Conservation (phyloP, 2,797 vertebrate genomes). For the Siniperca undulata region DNA sequence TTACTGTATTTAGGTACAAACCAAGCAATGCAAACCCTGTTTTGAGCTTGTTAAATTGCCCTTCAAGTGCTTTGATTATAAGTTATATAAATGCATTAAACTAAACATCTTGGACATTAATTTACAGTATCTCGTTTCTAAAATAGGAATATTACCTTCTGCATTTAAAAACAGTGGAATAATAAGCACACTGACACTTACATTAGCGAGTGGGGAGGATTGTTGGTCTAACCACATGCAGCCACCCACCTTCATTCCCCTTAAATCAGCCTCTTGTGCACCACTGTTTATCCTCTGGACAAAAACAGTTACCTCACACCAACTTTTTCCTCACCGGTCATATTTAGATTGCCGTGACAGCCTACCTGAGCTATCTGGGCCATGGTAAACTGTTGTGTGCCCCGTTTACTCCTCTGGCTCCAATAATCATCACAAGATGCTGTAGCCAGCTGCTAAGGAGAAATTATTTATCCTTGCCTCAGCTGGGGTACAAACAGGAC, state of each 20-base stretch:
- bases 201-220: constrained; percentile 16
- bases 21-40: not conserved
- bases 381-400: constrained; percentile 72
- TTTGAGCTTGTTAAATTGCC: not conserved
- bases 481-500: constrained; percentile 71
- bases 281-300: constrained; percentile 73
- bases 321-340: constrained; percentile 45
- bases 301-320: constrained; percentile 63
- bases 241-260: constrained; percentile 60
- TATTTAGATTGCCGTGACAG: constrained; percentile 80
- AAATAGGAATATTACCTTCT: not conserved
- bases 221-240: constrained; percentile 36
- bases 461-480: constrained; percentile 70
- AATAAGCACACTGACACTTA: constrained; percentile 7
- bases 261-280: constrained; percentile 68
- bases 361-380: constrained; percentile 78
- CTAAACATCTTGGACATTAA: not conserved
- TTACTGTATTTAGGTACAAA: not conserved
- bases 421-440: constrained; percentile 79
- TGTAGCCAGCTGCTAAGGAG: constrained; percentile 49
- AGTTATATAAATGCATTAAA: constrained; percentile 4
- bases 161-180: constrained; percentile 17
- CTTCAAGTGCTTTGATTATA: not conserved
- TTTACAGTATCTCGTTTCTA: not conserved
- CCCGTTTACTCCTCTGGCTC: constrained; percentile 78